These are phyloP conservation scores for Actinernus sp. DNA, from an alignment of 92 coral and sea anemone genomes.

Conservation along the genomic window DNA sequence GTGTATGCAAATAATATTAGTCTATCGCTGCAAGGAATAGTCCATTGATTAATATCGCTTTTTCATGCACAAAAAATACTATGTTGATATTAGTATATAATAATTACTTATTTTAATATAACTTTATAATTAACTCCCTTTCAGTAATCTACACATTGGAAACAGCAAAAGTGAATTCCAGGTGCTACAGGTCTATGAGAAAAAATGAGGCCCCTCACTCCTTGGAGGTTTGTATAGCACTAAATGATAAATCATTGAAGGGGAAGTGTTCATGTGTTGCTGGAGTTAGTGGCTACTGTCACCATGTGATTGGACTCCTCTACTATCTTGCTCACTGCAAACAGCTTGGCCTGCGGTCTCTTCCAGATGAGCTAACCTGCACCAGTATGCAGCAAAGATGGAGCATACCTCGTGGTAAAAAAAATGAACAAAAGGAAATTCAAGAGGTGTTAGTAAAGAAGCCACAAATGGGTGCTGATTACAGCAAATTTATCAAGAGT, in stretches of 20 bases:
- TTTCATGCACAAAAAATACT: too few species aligned
- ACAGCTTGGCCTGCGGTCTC: constrained; percentile 39
- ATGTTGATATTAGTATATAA: too few species aligned
- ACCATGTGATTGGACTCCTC: constrained; percentile 54
- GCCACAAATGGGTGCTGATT: constrained; percentile 16
- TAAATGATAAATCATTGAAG: too few species aligned
- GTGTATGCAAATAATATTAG: too few species aligned
- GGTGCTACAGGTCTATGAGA: constrained; percentile 53
- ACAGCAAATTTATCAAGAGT: constrained; percentile 33
- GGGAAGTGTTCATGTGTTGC: constrained; percentile 74
- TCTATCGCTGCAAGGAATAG: too few species aligned
- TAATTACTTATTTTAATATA: too few species aligned
- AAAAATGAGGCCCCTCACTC: constrained; percentile 51
- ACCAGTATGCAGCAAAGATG: constrained; percentile 59
- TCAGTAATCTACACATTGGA: too few species aligned
- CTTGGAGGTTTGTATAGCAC: too few species aligned
- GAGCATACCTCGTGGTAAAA: constrained; percentile 55
- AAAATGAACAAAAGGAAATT: constrained; percentile 2
- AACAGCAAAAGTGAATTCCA: too few species aligned
- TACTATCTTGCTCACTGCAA: constrained; percentile 56
- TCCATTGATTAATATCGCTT: too few species aligned
- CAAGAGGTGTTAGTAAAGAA: constrained; percentile 54
- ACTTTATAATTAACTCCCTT: too few species aligned
- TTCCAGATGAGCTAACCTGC: constrained; percentile 70
- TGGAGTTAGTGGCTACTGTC: constrained; percentile 58